phyloP scores from a whole-genome alignment of 2,888 invertebrate species.

The Vandiemenella viatica region DNA sequence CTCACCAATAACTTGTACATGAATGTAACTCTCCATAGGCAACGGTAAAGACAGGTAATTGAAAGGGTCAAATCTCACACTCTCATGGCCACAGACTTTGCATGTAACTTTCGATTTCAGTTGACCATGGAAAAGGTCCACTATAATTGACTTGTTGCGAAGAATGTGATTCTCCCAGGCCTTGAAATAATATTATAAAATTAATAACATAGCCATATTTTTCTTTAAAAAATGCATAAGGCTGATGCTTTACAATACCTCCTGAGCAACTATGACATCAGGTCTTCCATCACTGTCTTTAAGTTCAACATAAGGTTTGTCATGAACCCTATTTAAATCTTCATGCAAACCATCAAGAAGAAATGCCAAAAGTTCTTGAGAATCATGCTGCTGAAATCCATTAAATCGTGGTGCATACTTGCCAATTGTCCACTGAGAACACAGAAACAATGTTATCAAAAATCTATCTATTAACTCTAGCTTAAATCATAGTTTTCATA shows the following conservation, averaged over 20 bases:
- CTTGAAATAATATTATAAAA: conserved; percentile 26
- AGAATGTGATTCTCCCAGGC: conserved; percentile 74
- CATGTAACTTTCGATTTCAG: conserved; percentile 71
- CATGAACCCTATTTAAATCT: conserved; percentile 69
- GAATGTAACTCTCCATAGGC: conserved; percentile 74
- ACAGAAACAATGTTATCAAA: conserved; percentile 2
- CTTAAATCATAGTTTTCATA: background rate
- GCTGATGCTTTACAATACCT: no score
- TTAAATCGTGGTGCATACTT: conserved; percentile 74
- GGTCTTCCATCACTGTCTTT: conserved; percentile 63
- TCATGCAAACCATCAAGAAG: conserved; percentile 82
- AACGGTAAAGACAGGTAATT: conserved; percentile 78
- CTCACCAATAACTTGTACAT: conserved; percentile 50
- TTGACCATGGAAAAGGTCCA: conserved; percentile 84
- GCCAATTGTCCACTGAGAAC: conserved; percentile 58
- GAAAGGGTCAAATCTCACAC: conserved; percentile 83
- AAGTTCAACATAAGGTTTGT: conserved; percentile 49
- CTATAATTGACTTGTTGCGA: conserved; percentile 73
- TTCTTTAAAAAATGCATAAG: no score
- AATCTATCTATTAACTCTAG: conserved; percentile 3
- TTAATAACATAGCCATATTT: no score
- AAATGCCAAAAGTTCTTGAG: conserved; percentile 83
- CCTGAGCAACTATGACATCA: conserved; percentile 45
- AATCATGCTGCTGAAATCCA: conserved; percentile 86
- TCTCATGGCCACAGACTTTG: conserved; percentile 64